Conservation (phyloP, 2,113 vertebrate species). For the Gallinago undulata region DNA sequence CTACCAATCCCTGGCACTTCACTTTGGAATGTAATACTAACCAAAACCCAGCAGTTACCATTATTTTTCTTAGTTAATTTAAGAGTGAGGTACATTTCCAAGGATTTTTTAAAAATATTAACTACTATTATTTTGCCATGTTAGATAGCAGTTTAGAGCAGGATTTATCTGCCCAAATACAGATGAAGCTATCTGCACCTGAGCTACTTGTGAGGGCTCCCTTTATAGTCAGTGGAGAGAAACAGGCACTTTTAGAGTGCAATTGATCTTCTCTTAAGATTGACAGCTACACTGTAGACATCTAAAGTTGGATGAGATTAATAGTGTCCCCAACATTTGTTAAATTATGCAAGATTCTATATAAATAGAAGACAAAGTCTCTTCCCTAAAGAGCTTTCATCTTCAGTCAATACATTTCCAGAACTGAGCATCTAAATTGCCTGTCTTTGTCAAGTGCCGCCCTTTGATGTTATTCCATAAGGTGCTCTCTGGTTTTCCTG, state of each 20-base stretch:
- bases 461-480: conserved; percentile 63
- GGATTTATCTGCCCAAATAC: background rate
- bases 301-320: conserved; percentile 68
- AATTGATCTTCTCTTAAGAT: conserved; percentile 71
- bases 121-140: background rate
- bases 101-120: background rate
- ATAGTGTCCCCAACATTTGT: conserved; percentile 67
- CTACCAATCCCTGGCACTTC: background rate
- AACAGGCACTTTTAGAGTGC: conserved; percentile 56
- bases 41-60: background rate
- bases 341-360: conserved; percentile 68
- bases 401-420: conserved; percentile 65
- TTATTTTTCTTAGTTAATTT: background rate
- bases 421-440: conserved; percentile 64
- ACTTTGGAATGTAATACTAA: background rate
- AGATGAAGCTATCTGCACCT: conserved; percentile 46
- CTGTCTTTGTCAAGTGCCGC: conserved; percentile 53
- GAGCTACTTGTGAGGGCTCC: conserved; percentile 60
- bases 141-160: background rate
- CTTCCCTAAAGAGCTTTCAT: conserved; percentile 66
- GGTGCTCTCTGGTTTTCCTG: conserved; percentile 56
- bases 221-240: conserved; percentile 52
- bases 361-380: conserved; percentile 68
- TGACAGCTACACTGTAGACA: conserved; percentile 67
- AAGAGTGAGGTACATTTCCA: background rate